These are phyloP conservation scores for Nipponia nippon DNA, from an alignment of 2,113 vertebrate genomes.

Conservation along the genomic window DNA sequence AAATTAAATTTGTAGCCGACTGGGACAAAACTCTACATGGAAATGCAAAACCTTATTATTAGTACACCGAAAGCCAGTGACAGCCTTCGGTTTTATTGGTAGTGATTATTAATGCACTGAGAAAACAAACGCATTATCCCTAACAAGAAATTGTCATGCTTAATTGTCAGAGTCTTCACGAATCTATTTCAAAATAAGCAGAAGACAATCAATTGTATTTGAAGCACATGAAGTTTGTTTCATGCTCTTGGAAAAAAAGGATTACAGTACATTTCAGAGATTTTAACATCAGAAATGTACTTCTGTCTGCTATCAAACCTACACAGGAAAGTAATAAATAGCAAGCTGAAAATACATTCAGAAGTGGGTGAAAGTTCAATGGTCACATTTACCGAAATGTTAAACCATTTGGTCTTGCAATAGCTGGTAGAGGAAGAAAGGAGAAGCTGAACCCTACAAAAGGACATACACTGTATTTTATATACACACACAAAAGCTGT, in stretches of 20 bases:
- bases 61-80: neutral
- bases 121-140: neutral
- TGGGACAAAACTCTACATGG: neutral
- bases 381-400: neutral
- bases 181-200: neutral
- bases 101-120: neutral
- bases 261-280: neutral
- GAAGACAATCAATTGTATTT: neutral
- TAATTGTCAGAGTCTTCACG: neutral
- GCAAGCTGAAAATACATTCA: conserved; percentile 10
- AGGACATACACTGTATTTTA: neutral
- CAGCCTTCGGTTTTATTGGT: neutral
- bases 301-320: neutral
- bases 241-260: neutral
- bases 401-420: neutral
- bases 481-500: neutral
- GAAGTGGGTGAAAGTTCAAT: conserved; percentile 59
- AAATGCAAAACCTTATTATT: neutral
- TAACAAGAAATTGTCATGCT: neutral
- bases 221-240: neutral
- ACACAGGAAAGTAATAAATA: neutral
- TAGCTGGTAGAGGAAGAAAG: neutral
- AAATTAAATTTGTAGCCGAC: neutral
- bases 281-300: neutral
- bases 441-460: neutral